A percentile compares a stretch with the other conserved stretches of the same genome.
phyloP scores from a whole-genome alignment of 2,797 vertebrate species.

The Ctenopoma kingsleyae region DNA sequence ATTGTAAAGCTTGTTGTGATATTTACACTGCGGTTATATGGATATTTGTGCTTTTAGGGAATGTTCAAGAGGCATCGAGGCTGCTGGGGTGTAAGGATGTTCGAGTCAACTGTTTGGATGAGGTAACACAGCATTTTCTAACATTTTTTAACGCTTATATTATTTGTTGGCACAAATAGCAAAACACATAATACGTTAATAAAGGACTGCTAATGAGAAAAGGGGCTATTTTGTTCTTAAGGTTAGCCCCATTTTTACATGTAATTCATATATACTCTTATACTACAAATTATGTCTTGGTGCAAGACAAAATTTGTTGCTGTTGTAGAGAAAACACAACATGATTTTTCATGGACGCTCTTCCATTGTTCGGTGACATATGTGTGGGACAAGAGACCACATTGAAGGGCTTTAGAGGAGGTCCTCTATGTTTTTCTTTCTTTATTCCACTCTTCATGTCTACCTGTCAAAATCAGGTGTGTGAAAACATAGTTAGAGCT shows the following conservation, averaged over 20 bases:
- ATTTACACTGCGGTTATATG: background rate
- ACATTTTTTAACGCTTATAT: too few species aligned
- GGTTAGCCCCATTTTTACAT: too few species aligned
- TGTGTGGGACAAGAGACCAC: slow-evolving; percentile 38
- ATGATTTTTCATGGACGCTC: background rate
- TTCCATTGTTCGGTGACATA: slow-evolving; percentile 47
- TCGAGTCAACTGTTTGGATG: slow-evolving; percentile 96
- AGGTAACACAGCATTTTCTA: slow-evolving; percentile 84
- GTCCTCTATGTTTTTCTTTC: slow-evolving; percentile 19
- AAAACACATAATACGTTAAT: too few species aligned
- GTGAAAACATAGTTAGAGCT: background rate
- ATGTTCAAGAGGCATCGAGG: slow-evolving; percentile 91
- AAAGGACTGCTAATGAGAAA: too few species aligned
- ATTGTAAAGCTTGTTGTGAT: background rate
- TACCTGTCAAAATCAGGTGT: slow-evolving; percentile 66
- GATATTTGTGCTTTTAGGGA: slow-evolving; percentile 81
- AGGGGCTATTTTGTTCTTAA: too few species aligned
- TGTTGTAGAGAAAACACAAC: too few species aligned
- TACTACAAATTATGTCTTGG: too few species aligned
- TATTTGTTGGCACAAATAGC: too few species aligned
- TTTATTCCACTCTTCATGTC: background rate
- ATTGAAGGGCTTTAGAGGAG: slow-evolving; percentile 31
- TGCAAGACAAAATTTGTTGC: too few species aligned
- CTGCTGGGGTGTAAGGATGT: slow-evolving; percentile 96
- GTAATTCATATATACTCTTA: too few species aligned